Percentiles rank a stretch among this genome's conserved stretches.
Evolutionary conservation across 2,888 invertebrate species (phyloP).

Genomic region (Meteorus cinctellus): DNA sequence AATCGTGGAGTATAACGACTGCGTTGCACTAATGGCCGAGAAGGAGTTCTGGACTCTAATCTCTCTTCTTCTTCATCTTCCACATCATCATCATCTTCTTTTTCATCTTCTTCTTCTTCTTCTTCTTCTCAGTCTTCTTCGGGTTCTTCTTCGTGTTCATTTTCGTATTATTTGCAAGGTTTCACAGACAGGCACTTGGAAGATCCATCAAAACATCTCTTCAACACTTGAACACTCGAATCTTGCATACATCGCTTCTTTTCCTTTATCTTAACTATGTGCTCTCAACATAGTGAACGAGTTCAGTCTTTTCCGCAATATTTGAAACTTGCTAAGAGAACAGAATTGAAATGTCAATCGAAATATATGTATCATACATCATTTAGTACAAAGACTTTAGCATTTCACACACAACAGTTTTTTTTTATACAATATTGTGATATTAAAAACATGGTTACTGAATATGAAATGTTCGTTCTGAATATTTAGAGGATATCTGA

Average conservation of each 20-base stretch:
- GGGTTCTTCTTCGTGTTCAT: neutral
- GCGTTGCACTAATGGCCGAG: conserved; percentile 52
- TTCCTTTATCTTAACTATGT: neutral
- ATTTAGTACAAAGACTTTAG: too few species aligned
- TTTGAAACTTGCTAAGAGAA: too few species aligned
- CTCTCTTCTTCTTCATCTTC: conserved; percentile 31
- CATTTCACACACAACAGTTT: too few species aligned
- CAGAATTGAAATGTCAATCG: too few species aligned
- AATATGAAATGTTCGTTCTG: too few species aligned
- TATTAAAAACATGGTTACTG: too few species aligned
- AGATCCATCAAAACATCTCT: conserved; percentile 17
- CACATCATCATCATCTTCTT: neutral
- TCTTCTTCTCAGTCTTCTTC: conserved; percentile 27
- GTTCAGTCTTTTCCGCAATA: too few species aligned
- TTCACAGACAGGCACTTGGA: conserved; percentile 9
- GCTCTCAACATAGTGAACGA: too few species aligned
- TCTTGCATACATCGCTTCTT: neutral
- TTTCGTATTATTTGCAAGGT: neutral
- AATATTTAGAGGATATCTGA: too few species aligned
- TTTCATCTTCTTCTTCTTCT: neutral
- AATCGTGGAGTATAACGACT: conserved; percentile 59
- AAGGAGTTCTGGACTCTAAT: conserved; percentile 36
- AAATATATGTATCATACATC: too few species aligned
- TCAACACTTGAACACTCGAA: conserved; percentile 1
- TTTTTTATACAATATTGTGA: too few species aligned